phyloP scores from a whole-genome alignment of 2,888 invertebrate species.

The Dendrolimus pini region DNA sequence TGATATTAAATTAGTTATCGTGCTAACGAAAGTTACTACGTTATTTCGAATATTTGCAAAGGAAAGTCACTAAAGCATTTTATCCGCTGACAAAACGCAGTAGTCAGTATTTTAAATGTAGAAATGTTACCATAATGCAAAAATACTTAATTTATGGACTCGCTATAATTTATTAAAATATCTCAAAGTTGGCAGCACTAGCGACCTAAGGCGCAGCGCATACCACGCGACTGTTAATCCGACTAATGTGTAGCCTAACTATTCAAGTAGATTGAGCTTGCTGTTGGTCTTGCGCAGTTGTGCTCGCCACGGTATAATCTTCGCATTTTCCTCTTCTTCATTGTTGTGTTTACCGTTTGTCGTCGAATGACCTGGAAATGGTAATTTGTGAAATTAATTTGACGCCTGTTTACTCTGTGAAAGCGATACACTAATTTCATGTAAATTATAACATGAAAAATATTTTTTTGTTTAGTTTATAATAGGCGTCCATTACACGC shows the following conservation, averaged over 20 bases:
- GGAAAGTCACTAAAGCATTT: neutral
- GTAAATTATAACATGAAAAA: no score
- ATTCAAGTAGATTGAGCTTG: conserved; percentile 88
- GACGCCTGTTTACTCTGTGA: no score
- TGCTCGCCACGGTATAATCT: conserved; percentile 93
- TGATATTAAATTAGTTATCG: neutral
- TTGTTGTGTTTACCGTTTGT: conserved; percentile 59
- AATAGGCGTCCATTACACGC: no score
- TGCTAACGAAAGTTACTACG: neutral
- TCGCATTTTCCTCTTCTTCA: conserved; percentile 77
- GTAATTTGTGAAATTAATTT: neutral
- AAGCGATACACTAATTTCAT: no score
- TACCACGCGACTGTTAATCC: no score
- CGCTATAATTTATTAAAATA: neutral
- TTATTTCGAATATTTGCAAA: neutral
- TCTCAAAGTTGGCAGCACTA: neutral
- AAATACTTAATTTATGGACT: no score
- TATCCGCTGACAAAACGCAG: neutral
- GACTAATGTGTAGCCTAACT: conserved; percentile 12
- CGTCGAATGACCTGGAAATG: conserved; percentile 47
- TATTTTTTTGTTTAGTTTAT: no score
- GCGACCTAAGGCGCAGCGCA: neutral
- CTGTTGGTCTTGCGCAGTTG: conserved; percentile 93
- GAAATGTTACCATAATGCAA: neutral
- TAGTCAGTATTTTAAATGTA: neutral